Evolutionary conservation across 2,888 invertebrate genomes (phyloP).

Genomic region (Conops quadrifasciatus): DNA sequence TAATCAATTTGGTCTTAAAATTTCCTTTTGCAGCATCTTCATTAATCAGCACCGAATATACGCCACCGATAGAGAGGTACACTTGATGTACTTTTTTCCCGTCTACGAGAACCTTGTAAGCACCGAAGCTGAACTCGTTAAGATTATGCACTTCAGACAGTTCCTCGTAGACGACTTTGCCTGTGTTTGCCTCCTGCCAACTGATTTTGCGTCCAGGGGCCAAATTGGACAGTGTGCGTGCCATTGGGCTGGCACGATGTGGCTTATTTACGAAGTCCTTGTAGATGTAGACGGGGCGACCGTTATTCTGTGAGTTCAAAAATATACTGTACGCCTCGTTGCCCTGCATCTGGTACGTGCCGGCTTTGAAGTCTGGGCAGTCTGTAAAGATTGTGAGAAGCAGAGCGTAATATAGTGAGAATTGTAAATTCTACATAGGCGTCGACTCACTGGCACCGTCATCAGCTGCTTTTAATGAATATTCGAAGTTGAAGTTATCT

Average conservation of each 20-base stretch:
- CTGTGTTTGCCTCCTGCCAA: conserved; percentile 49
- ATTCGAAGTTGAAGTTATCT: conserved; percentile 33
- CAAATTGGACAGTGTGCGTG: too few relatives aligned
- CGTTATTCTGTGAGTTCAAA: conserved; percentile 45
- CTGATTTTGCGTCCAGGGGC: conserved; percentile 42
- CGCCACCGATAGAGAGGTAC: conserved; percentile 59
- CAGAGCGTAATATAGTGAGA: neutral
- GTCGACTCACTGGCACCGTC: neutral
- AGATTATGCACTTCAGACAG: conserved; percentile 45
- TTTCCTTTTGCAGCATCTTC: conserved; percentile 24
- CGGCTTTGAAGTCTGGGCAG: conserved; percentile 37
- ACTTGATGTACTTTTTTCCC: conserved; percentile 28
- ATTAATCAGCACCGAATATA: conserved; percentile 58
- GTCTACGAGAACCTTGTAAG: conserved; percentile 50
- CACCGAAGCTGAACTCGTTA: conserved; percentile 45
- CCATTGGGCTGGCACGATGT: conserved; percentile 53
- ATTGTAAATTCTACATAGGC: neutral
- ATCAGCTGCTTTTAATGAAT: conserved; percentile 36
- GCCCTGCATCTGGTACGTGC: conserved; percentile 37
- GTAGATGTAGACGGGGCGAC: conserved; percentile 40
- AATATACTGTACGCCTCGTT: conserved; percentile 54
- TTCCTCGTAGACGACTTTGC: conserved; percentile 43
- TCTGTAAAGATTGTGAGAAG: conserved; percentile 5
- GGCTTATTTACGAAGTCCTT: conserved; percentile 57
- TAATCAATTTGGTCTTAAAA: conserved; percentile 39